Evolutionary conservation across 2,888 invertebrate genomes (phyloP).

Genomic region (Nowickia ferox): DNA sequence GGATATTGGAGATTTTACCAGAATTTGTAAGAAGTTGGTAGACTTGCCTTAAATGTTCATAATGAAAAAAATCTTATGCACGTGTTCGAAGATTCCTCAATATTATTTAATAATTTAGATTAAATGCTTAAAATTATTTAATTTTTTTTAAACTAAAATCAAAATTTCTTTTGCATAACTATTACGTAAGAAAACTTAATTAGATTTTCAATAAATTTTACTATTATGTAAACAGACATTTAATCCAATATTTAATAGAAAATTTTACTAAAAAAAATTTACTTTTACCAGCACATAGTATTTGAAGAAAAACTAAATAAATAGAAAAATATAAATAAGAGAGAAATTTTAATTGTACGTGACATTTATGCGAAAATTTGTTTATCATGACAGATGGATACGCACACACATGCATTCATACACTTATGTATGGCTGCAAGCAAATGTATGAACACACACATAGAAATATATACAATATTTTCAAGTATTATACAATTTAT

Average conservation of each 20-base stretch:
- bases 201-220: slow-evolving; percentile 29
- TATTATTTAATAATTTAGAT: not conserved
- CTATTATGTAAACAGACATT: slow-evolving; percentile 56
- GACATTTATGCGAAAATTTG: slow-evolving; percentile 82
- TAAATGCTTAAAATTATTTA: not conserved
- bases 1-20: no score
- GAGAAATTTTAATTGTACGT: slow-evolving; percentile 78
- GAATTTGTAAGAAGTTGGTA: no score
- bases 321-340: slow-evolving; percentile 71
- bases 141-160: not conserved
- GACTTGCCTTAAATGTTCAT: no score
- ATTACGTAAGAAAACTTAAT: slow-evolving; percentile 36
- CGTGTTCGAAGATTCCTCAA: no score
- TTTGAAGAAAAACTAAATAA: slow-evolving; percentile 1
- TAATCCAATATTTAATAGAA: slow-evolving; percentile 52
- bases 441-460: not conserved
- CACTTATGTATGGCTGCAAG: not conserved
- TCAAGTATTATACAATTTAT: no score
- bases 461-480: no score
- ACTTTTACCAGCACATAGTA: not conserved
- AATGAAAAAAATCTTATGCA: no score
- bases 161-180: not conserved
- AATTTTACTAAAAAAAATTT: slow-evolving; percentile 25
- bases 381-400: slow-evolving; percentile 69
- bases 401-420: slow-evolving; percentile 23